phyloP scores from a whole-genome alignment of 2,797 vertebrate species.

The Onychomys leucogaster region DNA sequence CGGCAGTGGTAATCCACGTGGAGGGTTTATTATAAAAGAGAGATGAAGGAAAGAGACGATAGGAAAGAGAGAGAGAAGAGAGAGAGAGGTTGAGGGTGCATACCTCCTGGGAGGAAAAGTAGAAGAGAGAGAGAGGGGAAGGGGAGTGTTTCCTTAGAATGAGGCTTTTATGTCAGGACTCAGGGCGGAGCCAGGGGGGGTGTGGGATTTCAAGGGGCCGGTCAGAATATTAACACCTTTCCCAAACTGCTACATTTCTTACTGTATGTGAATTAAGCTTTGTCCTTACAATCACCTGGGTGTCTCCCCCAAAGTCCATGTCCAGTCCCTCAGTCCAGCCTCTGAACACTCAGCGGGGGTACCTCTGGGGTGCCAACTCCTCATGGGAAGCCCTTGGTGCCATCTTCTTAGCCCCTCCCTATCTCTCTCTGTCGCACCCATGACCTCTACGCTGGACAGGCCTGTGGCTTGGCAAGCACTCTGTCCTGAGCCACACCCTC shows the following conservation, averaged over 20 bases:
- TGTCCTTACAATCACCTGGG: background rate
- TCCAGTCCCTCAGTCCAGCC: background rate
- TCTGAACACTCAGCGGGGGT: background rate
- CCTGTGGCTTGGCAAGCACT: background rate
- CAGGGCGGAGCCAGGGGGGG: too few relatives aligned
- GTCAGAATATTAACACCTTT: background rate
- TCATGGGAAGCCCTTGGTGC: background rate
- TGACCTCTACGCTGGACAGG: background rate
- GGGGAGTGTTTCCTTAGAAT: too few relatives aligned
- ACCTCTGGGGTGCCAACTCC: background rate
- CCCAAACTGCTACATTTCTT: background rate
- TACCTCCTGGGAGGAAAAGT: too few relatives aligned
- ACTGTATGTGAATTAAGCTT: background rate
- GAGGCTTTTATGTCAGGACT: too few relatives aligned
- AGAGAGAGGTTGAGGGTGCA: too few relatives aligned
- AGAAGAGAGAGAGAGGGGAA: too few relatives aligned
- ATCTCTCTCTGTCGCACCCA: background rate
- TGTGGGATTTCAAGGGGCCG: too few relatives aligned
- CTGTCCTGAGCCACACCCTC: background rate
- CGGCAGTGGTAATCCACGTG: too few relatives aligned
- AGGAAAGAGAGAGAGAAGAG: too few relatives aligned
- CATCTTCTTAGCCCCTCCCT: background rate
- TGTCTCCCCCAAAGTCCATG: background rate
- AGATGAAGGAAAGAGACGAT: too few relatives aligned
- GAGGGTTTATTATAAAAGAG: too few relatives aligned